Percentiles rank a stretch among this genome's conserved stretches.
These are phyloP conservation scores for Calcarius lapponicus DNA, from an alignment of 2,797 vertebrate species.

Conservation along the genomic window DNA sequence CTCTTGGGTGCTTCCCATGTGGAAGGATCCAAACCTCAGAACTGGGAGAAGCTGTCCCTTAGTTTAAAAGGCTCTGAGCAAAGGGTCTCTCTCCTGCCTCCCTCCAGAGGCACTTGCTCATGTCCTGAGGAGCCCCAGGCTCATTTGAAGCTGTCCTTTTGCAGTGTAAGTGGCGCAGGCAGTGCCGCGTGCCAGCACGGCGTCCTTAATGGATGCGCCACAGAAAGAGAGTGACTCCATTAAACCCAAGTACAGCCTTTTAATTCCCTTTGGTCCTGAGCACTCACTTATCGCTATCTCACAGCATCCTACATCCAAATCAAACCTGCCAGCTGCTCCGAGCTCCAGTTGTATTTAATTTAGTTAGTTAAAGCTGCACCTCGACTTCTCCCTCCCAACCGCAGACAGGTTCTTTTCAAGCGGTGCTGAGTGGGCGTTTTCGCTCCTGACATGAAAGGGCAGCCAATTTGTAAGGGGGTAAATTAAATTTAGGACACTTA, in stretches of 20 bases:
- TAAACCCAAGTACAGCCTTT: slow-evolving; percentile 63
- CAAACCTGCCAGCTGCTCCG: slow-evolving; percentile 68
- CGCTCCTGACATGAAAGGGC: slow-evolving; percentile 64
- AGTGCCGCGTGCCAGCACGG: background rate
- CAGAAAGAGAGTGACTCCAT: slow-evolving; percentile 55
- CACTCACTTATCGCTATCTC: slow-evolving; percentile 67
- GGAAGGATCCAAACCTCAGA: background rate
- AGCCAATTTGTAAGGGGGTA: slow-evolving; percentile 57
- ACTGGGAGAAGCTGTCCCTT: background rate
- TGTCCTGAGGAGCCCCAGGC: background rate
- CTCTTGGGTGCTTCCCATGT: background rate
- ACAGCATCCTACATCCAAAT: slow-evolving; percentile 66
- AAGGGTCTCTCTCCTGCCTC: background rate
- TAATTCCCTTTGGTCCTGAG: slow-evolving; percentile 62
- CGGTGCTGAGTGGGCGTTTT: slow-evolving; percentile 63
- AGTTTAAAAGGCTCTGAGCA: background rate
- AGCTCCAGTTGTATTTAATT: slow-evolving; percentile 67
- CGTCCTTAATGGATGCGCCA: slow-evolving; percentile 39
- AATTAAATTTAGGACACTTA: slow-evolving; percentile 63
- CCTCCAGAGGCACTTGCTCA: background rate
- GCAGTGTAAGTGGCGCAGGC: slow-evolving; percentile 13
- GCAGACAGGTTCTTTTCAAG: slow-evolving; percentile 59
- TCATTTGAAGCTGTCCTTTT: slow-evolving; percentile 19
- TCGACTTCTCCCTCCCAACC: slow-evolving; percentile 20
- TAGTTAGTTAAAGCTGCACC: slow-evolving; percentile 55